Evolutionary conservation across 2,888 invertebrate genomes (phyloP).

Genomic region (Phortica magna): DNA sequence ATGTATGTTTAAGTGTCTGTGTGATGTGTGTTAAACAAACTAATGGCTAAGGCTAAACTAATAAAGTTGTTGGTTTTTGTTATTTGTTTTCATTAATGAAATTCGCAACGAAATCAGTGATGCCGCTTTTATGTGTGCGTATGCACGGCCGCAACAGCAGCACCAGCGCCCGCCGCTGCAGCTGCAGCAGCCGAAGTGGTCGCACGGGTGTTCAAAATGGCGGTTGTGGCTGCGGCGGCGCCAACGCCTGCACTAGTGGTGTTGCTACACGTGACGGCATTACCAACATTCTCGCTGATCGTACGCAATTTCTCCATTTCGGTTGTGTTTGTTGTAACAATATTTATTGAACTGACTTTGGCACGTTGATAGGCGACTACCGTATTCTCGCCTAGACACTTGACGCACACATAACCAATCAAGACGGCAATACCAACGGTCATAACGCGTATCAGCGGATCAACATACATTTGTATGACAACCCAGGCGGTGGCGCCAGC

Average conservation of each 20-base stretch:
- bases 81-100: constrained; percentile 25
- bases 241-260: constrained; percentile 5
- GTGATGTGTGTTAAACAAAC: not conserved
- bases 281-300: constrained; percentile 76
- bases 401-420: constrained; percentile 90
- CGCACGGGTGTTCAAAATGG: no score
- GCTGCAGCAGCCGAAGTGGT: constrained; percentile 19
- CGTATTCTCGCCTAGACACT: constrained; percentile 91
- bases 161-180: constrained; percentile 37
- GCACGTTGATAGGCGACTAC: constrained; percentile 94
- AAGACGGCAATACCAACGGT: constrained; percentile 90
- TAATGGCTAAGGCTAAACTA: constrained; percentile 32
- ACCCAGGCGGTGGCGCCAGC: constrained; percentile 89
- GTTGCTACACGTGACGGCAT: constrained; percentile 53
- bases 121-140: constrained; percentile 32
- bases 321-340: constrained; percentile 78
- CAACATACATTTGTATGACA: constrained; percentile 86
- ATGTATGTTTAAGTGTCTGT: no score
- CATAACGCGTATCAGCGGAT: constrained; percentile 87
- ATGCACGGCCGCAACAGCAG: not conserved
- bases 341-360: constrained; percentile 91
- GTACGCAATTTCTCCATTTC: constrained; percentile 77
- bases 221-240: not conserved
- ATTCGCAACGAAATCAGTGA: constrained; percentile 32
- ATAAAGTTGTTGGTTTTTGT: constrained; percentile 1